Conservation (phyloP, 2,888 invertebrate species). For the Brachyopa scutellaris region DNA sequence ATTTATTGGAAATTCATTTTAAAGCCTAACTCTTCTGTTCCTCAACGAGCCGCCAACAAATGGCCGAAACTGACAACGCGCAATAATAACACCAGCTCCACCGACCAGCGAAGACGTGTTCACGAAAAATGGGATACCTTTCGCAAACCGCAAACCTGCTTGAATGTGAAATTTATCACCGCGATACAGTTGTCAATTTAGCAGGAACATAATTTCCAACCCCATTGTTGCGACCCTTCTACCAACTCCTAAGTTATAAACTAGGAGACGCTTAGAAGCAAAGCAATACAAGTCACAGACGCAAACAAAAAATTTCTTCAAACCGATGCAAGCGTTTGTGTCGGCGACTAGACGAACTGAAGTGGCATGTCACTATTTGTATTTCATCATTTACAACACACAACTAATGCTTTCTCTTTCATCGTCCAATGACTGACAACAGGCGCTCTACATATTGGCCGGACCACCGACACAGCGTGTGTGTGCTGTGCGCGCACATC, state of each 20-base stretch:
- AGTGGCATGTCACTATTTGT: slow-evolving; percentile 47
- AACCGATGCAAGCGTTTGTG: slow-evolving; percentile 51
- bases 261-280: slow-evolving; percentile 31
- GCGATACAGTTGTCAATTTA: slow-evolving; percentile 74
- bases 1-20: background rate
- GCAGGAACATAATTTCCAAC: slow-evolving; percentile 71
- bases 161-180: slow-evolving; percentile 72
- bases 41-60: background rate
- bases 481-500: slow-evolving; percentile 67
- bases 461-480: slow-evolving; percentile 42
- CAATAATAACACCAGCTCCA: slow-evolving; percentile 18
- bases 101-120: background rate
- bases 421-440: slow-evolving; percentile 48
- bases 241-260: slow-evolving; percentile 13
- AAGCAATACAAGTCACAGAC: background rate
- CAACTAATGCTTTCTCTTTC: slow-evolving; percentile 57
- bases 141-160: slow-evolving; percentile 14
- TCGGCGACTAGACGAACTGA: slow-evolving; percentile 62
- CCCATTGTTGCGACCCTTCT: slow-evolving; percentile 31
- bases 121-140: slow-evolving; percentile 18
- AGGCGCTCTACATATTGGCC: slow-evolving; percentile 55
- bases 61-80: background rate
- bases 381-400: slow-evolving; percentile 66
- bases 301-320: slow-evolving; percentile 21
- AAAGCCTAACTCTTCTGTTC: slow-evolving; percentile 6